A percentile compares a stretch with the other conserved stretches of the same genome.
Conservation (phyloP, 2,797 vertebrate species). For the Sebastes steindachneri region DNA sequence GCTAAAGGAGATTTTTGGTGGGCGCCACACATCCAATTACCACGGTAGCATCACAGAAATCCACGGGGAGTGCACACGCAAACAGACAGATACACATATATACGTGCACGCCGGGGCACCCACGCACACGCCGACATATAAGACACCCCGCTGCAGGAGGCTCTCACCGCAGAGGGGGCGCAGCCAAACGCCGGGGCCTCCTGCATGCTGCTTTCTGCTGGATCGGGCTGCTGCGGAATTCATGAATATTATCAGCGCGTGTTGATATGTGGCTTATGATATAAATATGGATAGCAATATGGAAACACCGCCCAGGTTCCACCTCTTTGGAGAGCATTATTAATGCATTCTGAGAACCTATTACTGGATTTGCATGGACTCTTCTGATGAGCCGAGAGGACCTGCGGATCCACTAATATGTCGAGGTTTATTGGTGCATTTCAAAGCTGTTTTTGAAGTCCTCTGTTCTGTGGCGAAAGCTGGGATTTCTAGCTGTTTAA, state of each 20-base stretch:
- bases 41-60: slow-evolving; percentile 74
- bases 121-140: slow-evolving; percentile 27
- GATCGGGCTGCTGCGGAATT: slow-evolving; percentile 59
- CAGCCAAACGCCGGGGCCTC: slow-evolving; percentile 44
- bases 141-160: slow-evolving; percentile 60
- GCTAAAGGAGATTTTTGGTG: slow-evolving; percentile 82
- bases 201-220: slow-evolving; percentile 30
- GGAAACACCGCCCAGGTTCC: slow-evolving; percentile 62
- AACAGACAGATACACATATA: slow-evolving; percentile 33
- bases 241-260: slow-evolving; percentile 76
- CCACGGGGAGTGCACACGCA: slow-evolving; percentile 43
- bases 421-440: slow-evolving; percentile 54
- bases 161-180: slow-evolving; percentile 37
- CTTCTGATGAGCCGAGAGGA: slow-evolving; percentile 52
- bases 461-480: slow-evolving; percentile 33
- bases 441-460: slow-evolving; percentile 59
- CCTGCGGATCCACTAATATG: slow-evolving; percentile 32
- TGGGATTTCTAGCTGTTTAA: slow-evolving; percentile 43
- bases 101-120: neutral
- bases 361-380: slow-evolving; percentile 64
- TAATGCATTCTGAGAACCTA: slow-evolving; percentile 62
- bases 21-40: slow-evolving; percentile 83
- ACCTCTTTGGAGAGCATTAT: slow-evolving; percentile 62
- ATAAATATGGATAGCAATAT: slow-evolving; percentile 76
- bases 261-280: slow-evolving; percentile 64